Base-by-base conservation (phyloP, 2,113 vertebrate species). In the Siniperca chuatsi region DNA sequence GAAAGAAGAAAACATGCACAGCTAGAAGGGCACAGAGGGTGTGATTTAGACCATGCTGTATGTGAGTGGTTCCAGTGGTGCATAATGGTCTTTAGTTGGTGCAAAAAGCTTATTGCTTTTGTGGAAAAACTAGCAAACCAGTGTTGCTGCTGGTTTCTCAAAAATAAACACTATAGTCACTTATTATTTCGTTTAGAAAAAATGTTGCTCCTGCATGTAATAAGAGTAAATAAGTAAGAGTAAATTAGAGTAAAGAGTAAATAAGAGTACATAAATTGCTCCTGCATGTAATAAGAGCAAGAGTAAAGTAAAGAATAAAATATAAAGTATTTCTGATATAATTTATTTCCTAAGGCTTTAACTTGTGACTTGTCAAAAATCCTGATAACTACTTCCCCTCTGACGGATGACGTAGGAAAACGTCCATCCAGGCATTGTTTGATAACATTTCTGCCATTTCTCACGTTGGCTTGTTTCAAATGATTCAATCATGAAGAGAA, bases 1-100 rank as follows among this genome's bases (percentile, higher is more conserved):
- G 73, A 86, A 80, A 82, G 20, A 65, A 61, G 76, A 54, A 73
- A 85, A 82, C 58, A 86, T 52, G 75, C 60, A 68, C 79, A 81
- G 73, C 86, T 78, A 48, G 61, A 75, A 67, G 25, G 18, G 0
- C 60, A 71, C 37, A 29, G 25, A 61, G 61, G 81, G 82, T 60
- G 33, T 52, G 54, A 68, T 84, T 65, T 52, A 70, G 61, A 87
- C 72, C 50, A 73, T 20, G 66, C 35, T 48, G 69, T 21, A 42
- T 33, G 18, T 37, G 60, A 78, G 79, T 44, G 69, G 33, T 60
- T 68, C 11, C 69, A 35, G 54, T 25, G 4, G 25, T 68, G 16
- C 50, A 71, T 2, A 15, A 6, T 60, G 69, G 74, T 81, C 69
- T 78, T 62, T 4, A 58, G 12, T 13, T 15, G 18, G 55, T 68